Evolutionary conservation across 2,797 vertebrate genomes (phyloP), one percentile per base, ranked within the genome.

Genomic region (Brachymystax lenok): DNA sequence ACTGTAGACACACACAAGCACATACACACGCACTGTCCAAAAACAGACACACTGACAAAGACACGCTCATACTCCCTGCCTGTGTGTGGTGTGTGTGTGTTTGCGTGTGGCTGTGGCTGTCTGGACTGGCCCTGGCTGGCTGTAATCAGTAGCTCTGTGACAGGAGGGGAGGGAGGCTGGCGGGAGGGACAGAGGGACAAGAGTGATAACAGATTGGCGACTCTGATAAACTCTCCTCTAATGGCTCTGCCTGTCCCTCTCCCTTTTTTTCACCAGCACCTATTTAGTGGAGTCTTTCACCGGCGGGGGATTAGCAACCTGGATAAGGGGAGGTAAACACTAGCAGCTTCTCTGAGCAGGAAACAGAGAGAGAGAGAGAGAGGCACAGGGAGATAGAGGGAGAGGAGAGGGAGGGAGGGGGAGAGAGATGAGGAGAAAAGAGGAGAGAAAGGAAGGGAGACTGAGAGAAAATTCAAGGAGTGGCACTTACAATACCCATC

Each of bases 321-420:
- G 94, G 93, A 95, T 95, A 94, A 94, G 94, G 93, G 92, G 91
- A 94, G 92, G 94, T 92, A 95, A 95, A 95, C 93, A 95, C 91
- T 91, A 91, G 92, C 93, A 90, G 93, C 92, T 93, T 93, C 92
- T 94, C 92, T 92, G 90, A 92, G 93, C 92, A 94, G 94, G 94
- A 93, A 93, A 90, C 82, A 71, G 85, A 87, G 84, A 90, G 90
- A 88, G 84, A 90, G 90, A 88, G 74, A 85, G 83, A 88, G 83
- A 84, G 82, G 79, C 84, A 66, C 84, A 78, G 87, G 92, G 91
- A 93, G 91, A 92, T 92, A 93, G 90, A 87, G 85, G 82, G 82
- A 83, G 84, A 79, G 79, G 80, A 78, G 86, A 13, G 40, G 40
- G 40, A 46, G 85, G 19, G n/a, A n/a, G n/a, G 54, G 6, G 86